Evolutionary conservation across 1,140 invertebrate species (phyloP).

Genomic region (Neuroterus valhalla): DNA sequence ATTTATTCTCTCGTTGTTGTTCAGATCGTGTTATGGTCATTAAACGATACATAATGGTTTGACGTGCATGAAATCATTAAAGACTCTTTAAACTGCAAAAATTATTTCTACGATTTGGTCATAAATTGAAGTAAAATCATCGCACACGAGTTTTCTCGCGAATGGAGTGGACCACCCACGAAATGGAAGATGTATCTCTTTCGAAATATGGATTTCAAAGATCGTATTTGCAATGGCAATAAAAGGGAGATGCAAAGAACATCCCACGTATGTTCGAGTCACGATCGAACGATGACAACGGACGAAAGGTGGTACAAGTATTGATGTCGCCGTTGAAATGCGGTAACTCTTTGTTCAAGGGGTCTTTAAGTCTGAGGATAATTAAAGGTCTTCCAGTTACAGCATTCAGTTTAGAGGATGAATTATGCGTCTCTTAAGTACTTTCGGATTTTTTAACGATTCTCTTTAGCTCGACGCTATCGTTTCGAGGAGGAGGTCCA

Average conservation of each 20-base stretch:
- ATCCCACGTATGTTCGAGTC: slow-evolving; percentile 16
- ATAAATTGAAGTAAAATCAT: too few species aligned
- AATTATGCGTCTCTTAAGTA: neutral
- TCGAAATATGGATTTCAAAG: slow-evolving; percentile 10
- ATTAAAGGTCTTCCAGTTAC: neutral
- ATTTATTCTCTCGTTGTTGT: neutral
- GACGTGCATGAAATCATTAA: too few species aligned
- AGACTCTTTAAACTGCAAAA: too few species aligned
- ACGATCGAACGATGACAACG: slow-evolving; percentile 22
- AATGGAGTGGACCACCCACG: neutral
- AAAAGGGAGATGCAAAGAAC: slow-evolving; percentile 7
- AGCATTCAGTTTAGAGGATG: neutral
- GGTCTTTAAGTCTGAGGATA: neutral
- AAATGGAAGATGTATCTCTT: neutral
- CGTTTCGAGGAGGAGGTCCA: neutral
- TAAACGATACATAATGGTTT: too few species aligned
- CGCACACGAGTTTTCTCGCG: too few species aligned
- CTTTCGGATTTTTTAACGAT: neutral
- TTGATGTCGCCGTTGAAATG: slow-evolving; percentile 10
- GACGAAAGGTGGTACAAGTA: slow-evolving; percentile 10
- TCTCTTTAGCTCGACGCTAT: neutral
- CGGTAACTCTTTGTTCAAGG: slow-evolving; percentile 1
- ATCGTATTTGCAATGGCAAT: neutral
- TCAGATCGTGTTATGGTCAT: too few species aligned
- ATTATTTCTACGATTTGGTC: too few species aligned